phyloP scores from a whole-genome alignment of 2,888 invertebrate genomes.

The Cinara cedri region DNA sequence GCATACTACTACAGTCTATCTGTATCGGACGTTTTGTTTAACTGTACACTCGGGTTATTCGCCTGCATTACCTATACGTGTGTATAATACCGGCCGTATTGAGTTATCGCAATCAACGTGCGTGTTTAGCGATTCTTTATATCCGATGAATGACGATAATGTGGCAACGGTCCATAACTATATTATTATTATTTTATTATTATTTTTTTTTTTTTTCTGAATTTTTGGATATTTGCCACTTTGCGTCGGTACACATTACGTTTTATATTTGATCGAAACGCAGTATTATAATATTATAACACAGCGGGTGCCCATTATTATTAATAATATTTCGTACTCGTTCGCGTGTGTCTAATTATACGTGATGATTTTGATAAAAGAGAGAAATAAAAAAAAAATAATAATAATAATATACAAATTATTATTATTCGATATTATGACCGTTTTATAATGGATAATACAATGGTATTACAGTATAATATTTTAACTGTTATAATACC shows the following conservation, averaged over 20 bases:
- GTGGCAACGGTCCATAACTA: conserved; percentile 38
- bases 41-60: background rate
- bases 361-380: background rate
- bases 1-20: too few relatives aligned
- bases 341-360: conserved; percentile 8
- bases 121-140: background rate
- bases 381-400: too few relatives aligned
- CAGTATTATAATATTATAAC: background rate
- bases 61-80: background rate
- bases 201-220: background rate
- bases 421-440: too few relatives aligned
- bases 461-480: too few relatives aligned
- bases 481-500: too few relatives aligned
- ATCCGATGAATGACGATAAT: too few relatives aligned
- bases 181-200: too few relatives aligned
- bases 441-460: too few relatives aligned
- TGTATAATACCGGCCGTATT: conserved; percentile 1
- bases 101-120: conserved; percentile 22
- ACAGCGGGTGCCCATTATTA: too few relatives aligned
- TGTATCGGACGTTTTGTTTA: background rate
- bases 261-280: too few relatives aligned
- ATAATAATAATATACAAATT: too few relatives aligned
- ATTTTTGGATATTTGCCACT: conserved; percentile 14
- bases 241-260: too few relatives aligned
- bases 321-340: background rate